Conservation (phyloP, 2,797 vertebrate genomes). For the Molossus alvarezi region DNA sequence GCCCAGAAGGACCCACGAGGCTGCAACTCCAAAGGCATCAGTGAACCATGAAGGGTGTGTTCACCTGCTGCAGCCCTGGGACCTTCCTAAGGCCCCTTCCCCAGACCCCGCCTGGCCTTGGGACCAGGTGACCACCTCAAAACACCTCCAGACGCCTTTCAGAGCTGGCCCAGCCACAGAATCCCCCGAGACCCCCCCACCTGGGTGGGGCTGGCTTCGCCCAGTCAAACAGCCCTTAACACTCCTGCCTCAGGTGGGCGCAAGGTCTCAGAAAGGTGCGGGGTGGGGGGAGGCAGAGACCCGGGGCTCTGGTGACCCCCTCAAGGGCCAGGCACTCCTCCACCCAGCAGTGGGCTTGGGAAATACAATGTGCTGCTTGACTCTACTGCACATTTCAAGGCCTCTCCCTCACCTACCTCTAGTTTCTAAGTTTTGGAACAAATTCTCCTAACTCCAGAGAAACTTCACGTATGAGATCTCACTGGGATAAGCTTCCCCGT, state of each 20-base stretch:
- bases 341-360: accelerated
- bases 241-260: neutral
- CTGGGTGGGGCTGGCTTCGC: neutral
- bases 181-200: neutral
- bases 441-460: neutral
- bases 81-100: neutral
- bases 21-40: accelerated
- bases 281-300: neutral
- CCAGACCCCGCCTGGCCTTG: neutral
- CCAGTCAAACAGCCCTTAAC: neutral
- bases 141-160: no score
- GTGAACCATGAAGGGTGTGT: accelerated
- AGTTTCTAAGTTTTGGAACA: neutral
- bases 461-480: neutral
- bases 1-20: neutral
- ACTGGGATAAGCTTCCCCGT: accelerated
- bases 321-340: accelerated
- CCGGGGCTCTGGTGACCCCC: no score
- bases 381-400: neutral
- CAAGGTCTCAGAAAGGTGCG: neutral
- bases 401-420: neutral
- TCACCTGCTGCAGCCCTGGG: accelerated
- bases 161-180: neutral
- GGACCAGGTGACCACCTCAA: neutral
- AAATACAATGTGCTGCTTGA: neutral